A percentile compares a stretch with the other conserved stretches of the same genome.
phyloP scores from a whole-genome alignment of 2,888 invertebrate genomes.

The Malachius bipustulatus region DNA sequence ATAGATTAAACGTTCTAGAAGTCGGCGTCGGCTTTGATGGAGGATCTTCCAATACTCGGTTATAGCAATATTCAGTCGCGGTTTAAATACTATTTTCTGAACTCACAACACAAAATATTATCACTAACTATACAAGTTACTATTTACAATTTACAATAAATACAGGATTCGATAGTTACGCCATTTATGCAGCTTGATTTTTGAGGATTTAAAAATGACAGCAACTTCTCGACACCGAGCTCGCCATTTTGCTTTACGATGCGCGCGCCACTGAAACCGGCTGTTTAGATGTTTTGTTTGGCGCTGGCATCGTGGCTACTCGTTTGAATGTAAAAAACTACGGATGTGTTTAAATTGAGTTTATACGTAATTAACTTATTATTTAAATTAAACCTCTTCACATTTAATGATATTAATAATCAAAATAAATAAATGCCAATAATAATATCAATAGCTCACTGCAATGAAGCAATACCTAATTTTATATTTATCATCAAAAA shows the following conservation, averaged over 20 bases:
- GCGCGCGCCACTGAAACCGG: conserved; percentile 26
- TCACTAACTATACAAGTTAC: conserved; percentile 61
- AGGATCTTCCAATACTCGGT: conserved; percentile 48
- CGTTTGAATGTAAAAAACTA: too few species aligned
- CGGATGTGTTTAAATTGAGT: too few species aligned
- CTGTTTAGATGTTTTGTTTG: too few species aligned
- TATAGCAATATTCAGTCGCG: conserved; percentile 44
- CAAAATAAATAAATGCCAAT: too few species aligned
- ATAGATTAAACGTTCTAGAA: conserved; percentile 39
- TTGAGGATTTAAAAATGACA: conserved; percentile 42
- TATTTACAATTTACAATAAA: conserved; percentile 62
- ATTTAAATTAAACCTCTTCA: too few species aligned
- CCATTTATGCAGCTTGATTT: conserved; percentile 56
- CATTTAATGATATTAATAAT: too few species aligned
- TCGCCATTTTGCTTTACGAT: conserved; percentile 36
- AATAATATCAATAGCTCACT: too few species aligned
- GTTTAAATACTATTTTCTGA: conserved; percentile 42
- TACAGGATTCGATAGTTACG: conserved; percentile 51
- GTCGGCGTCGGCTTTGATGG: conserved; percentile 47
- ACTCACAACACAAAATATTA: conserved; percentile 48
- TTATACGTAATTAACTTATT: too few species aligned
- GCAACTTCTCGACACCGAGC: conserved; percentile 32
- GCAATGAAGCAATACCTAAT: too few species aligned
- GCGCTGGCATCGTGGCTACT: too few species aligned
- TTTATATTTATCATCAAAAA: too few species aligned